Conservation (phyloP, 2,888 invertebrate genomes). For the Cotesia congregata region DNA sequence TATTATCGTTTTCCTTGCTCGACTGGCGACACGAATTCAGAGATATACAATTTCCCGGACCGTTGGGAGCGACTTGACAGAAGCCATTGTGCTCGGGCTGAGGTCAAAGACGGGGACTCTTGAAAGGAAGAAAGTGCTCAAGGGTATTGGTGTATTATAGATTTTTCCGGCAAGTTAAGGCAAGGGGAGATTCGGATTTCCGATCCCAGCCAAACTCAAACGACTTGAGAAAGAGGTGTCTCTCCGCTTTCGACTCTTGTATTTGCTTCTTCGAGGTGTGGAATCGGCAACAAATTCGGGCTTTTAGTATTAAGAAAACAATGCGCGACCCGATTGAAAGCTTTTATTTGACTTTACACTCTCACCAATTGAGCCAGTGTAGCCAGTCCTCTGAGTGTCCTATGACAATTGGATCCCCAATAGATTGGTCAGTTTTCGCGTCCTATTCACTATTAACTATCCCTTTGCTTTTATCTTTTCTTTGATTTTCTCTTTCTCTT, state of each 20-base stretch:
- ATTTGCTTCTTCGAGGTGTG: slow-evolving; percentile 5
- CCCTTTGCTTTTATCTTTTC: slow-evolving; percentile 14
- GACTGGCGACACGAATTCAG: slow-evolving; percentile 10
- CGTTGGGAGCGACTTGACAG: slow-evolving; percentile 8
- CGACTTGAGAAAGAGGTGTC: slow-evolving; percentile 39
- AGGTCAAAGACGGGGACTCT: slow-evolving; percentile 24
- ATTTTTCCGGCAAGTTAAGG: neutral
- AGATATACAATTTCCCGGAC: slow-evolving; percentile 13
- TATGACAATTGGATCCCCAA: neutral
- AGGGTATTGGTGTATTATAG: slow-evolving; percentile 9
- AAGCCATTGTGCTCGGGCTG: slow-evolving; percentile 4
- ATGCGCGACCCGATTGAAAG: neutral
- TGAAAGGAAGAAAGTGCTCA: slow-evolving; percentile 15
- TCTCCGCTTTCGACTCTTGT: neutral
- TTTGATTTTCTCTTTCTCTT: slow-evolving; percentile 20
- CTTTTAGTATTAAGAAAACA: slow-evolving; percentile 7
- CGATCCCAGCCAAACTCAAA: slow-evolving; percentile 47
- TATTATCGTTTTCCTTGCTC: neutral
- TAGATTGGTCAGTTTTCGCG: slow-evolving; percentile 28
- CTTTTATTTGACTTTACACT: neutral
- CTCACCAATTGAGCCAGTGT: neutral
- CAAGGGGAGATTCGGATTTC: slow-evolving; percentile 46
- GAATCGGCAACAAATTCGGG: neutral
- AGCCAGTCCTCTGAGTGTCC: neutral
- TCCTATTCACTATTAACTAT: slow-evolving; percentile 6